phyloP scores from a whole-genome alignment of 2,113 vertebrate species.

The Hiodon alosoides region DNA sequence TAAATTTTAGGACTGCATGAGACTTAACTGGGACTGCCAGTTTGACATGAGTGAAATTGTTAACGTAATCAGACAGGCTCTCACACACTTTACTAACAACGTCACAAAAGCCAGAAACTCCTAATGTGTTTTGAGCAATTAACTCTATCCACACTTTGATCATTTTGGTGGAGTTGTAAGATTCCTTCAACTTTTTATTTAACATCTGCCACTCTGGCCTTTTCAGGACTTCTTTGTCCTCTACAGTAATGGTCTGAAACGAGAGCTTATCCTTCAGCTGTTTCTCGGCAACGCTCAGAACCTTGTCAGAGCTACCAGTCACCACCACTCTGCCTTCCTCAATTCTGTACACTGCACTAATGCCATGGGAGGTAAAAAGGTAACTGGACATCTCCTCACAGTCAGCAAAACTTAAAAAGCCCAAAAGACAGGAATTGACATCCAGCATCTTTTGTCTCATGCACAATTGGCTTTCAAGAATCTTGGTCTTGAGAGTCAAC shows the following conservation, averaged over 20 bases:
- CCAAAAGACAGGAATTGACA: conserved; percentile 45
- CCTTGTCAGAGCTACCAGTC: conserved; percentile 41
- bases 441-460: conserved; percentile 48
- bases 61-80: conserved; percentile 58
- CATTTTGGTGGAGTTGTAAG: conserved; percentile 41
- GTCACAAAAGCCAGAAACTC: conserved; percentile 59
- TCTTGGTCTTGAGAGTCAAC: conserved; percentile 56
- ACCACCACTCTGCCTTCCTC: conserved; percentile 50
- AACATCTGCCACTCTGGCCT: conserved; percentile 51
- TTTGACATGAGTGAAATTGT: conserved; percentile 45
- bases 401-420: conserved; percentile 60
- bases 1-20: conserved; percentile 50
- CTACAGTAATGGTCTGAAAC: conserved; percentile 43
- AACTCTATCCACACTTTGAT: conserved; percentile 38
- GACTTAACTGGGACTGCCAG: conserved; percentile 46
- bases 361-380: conserved; percentile 64
- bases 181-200: conserved; percentile 35
- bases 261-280: conserved; percentile 52
- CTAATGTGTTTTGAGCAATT: conserved; percentile 33
- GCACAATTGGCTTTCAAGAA: conserved; percentile 51
- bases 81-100: conserved; percentile 51
- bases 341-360: conserved; percentile 60
- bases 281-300: conserved; percentile 62
- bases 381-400: conserved; percentile 50
- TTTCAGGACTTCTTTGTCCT: conserved; percentile 49